Evolutionary conservation across 2,113 vertebrate genomes (phyloP), one percentile per base, ranked within the genome.

Genomic region (Reinhardtius hippoglossoides): DNA sequence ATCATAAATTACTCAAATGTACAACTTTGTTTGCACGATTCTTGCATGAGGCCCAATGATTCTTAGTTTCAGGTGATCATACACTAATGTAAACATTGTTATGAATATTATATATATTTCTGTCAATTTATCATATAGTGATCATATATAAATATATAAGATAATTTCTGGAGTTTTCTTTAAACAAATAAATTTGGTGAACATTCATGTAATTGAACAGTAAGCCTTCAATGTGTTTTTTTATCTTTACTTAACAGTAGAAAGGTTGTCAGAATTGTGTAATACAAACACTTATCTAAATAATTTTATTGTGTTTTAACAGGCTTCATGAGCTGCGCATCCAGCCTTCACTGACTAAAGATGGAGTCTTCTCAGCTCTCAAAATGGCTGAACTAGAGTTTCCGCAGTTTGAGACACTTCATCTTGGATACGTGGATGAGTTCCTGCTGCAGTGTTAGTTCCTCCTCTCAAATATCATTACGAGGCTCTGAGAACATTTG

Each of bases 331-430:
- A 99, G 95, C 96, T 99, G 87, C 95, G 98, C 68, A 99, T 99
- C 89, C 98, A 99, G 93, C 98, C 98, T 84, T 99, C 97, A 57
- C 91, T 99, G 83, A 99, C 97, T 87, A 99, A 99, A 97, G 98
- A 99, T 40, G 97, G 98, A 50, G 98, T 99, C 74, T 99, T 99
- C 90, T 99, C 98, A 65, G 98, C 98, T 86, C 93, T 99, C 48
- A 99, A 99, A 92, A 99, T 99, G 98, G 98, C 98, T 76, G 97
- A 99, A 90, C 94, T 99, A 83, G 97, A 99, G 91, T 99, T 99
- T 76, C 97, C 98, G 24, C 98, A 99, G 89, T 99, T 99, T 95
- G 98, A 99, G 94, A 98, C 97, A 2, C 96, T 99, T 90, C 97
- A 99, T 72, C 95, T 99, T 67, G 98, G 98, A 93, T 98, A 98